Conservation (phyloP, 2,888 invertebrate species). For the Cosmia pyralina region DNA sequence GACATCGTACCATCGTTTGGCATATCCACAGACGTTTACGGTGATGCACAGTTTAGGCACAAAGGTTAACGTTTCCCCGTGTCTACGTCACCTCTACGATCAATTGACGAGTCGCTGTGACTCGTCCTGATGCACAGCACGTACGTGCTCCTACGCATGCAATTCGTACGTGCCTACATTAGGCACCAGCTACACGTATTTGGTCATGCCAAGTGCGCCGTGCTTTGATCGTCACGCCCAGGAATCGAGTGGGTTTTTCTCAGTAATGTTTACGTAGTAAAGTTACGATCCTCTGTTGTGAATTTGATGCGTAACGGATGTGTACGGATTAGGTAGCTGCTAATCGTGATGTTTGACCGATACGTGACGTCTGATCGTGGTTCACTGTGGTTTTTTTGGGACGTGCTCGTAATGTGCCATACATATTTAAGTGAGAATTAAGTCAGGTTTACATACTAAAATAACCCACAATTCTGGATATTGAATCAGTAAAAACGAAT, state of each 20-base stretch:
- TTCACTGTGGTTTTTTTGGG: slow-evolving; percentile 53
- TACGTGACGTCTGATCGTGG: slow-evolving; percentile 45
- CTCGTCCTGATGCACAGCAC: slow-evolving; percentile 79
- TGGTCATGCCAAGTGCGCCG: slow-evolving; percentile 55
- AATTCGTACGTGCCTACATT: slow-evolving; percentile 64
- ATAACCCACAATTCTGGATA: slow-evolving; percentile 15
- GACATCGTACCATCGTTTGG: slow-evolving; percentile 49
- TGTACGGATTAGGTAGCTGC: slow-evolving; percentile 65
- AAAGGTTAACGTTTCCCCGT: slow-evolving; percentile 76
- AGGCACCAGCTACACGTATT: slow-evolving; percentile 65
- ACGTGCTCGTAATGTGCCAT: slow-evolving; percentile 43
- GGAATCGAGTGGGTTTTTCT: slow-evolving; percentile 80
- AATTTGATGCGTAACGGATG: slow-evolving; percentile 66
- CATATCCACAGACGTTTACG: slow-evolving; percentile 45
- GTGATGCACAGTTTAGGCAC: slow-evolving; percentile 67
- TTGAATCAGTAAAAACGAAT: neutral
- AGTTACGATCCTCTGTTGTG: slow-evolving; percentile 61
- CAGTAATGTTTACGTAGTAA: slow-evolving; percentile 69
- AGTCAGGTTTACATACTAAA: slow-evolving; percentile 35
- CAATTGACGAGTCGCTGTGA: slow-evolving; percentile 73
- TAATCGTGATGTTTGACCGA: slow-evolving; percentile 68
- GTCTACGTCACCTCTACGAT: slow-evolving; percentile 82
- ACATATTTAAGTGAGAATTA: slow-evolving; percentile 43
- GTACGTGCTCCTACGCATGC: slow-evolving; percentile 78
- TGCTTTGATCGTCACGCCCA: slow-evolving; percentile 52